Percentiles rank a stretch among this genome's conserved stretches.
phyloP scores from a whole-genome alignment of 2,113 vertebrate genomes.

The Mirza zaza region DNA sequence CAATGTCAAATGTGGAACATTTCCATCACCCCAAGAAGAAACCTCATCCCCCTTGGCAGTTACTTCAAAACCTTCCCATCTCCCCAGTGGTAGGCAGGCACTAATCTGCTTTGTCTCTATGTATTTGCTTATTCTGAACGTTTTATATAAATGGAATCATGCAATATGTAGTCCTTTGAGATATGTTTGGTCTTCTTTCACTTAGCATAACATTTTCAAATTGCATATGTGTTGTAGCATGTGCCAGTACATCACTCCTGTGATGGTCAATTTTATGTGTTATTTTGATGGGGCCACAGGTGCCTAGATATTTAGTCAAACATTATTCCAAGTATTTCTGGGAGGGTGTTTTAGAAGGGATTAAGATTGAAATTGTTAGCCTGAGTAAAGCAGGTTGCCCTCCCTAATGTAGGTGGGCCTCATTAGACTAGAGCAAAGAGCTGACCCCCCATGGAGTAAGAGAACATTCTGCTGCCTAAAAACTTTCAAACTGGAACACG shows the following conservation, averaged over 20 bases:
- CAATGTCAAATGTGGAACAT: neutral
- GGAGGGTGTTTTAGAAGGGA: neutral
- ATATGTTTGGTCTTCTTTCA: neutral
- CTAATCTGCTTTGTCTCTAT: neutral
- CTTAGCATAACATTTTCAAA: neutral
- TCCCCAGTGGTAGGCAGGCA: neutral
- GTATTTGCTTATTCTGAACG: neutral
- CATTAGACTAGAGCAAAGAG: neutral
- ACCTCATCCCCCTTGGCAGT: neutral
- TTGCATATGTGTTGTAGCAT: neutral
- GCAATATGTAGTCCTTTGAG: neutral
- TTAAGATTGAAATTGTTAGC: neutral
- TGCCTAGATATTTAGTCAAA: neutral
- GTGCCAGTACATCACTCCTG: neutral
- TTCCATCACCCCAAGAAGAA: neutral
- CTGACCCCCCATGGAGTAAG: neutral
- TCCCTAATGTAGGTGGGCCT: neutral
- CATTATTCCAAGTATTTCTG: neutral
- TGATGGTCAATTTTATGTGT: neutral
- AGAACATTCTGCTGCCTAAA: neutral
- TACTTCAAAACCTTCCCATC: neutral
- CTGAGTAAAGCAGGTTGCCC: neutral
- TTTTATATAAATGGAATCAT: neutral
- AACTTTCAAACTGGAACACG: neutral
- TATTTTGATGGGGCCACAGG: neutral